Conservation (phyloP, 2,888 invertebrate species). For the Cephonodes hylas region DNA sequence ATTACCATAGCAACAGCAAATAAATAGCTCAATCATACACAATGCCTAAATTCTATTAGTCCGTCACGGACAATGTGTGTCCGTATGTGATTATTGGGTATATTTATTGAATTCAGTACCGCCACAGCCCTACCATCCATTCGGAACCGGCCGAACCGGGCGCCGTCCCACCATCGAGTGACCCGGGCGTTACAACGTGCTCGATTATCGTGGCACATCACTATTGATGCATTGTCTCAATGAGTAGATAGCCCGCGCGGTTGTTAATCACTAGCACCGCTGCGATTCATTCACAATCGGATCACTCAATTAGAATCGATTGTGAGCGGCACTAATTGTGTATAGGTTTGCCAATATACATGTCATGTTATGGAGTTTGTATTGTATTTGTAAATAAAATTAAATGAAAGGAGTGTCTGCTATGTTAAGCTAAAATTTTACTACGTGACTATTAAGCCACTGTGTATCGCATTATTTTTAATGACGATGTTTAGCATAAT, state of each 20-base stretch:
- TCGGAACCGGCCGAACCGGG: neutral
- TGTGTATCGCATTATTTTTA: too few relatives aligned
- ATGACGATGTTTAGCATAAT: too few relatives aligned
- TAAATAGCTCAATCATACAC: neutral
- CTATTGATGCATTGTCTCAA: slow-evolving; percentile 62
- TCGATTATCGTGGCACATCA: slow-evolving; percentile 58
- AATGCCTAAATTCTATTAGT: neutral
- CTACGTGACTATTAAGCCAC: too few relatives aligned
- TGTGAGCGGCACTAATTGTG: too few relatives aligned
- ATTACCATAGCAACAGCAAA: too few relatives aligned
- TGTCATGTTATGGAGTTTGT: too few relatives aligned
- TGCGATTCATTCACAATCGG: slow-evolving; percentile 38
- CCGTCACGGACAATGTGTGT: neutral
- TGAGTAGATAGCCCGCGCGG: slow-evolving; percentile 23
- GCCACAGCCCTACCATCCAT: neutral
- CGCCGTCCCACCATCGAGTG: neutral
- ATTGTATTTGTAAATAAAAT: too few relatives aligned
- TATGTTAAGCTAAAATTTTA: too few relatives aligned
- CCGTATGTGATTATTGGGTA: too few relatives aligned
- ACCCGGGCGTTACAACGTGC: slow-evolving; percentile 46
- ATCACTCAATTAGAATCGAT: too few relatives aligned
- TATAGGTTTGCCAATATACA: too few relatives aligned
- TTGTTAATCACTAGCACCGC: slow-evolving; percentile 34
- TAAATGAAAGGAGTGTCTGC: too few relatives aligned
- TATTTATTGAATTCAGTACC: neutral